These are phyloP conservation scores for Belonocnema kinseyi DNA, from an alignment of 1,140 invertebrate genomes.

Conservation along the genomic window DNA sequence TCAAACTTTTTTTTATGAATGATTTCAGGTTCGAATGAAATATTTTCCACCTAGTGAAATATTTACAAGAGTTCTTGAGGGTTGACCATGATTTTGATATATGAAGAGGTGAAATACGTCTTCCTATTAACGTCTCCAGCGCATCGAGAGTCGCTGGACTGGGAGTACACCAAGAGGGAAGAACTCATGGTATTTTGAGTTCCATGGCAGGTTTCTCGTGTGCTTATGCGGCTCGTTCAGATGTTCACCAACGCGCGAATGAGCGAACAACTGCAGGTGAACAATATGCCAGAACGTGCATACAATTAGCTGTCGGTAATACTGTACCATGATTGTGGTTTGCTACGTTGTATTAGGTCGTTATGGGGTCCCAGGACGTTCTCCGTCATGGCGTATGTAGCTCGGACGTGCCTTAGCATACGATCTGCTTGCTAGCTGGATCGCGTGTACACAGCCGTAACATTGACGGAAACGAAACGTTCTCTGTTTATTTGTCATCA, in stretches of 20 bases:
- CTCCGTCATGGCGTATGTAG: conserved; percentile 40
- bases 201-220: no score
- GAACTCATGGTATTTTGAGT: conserved; percentile 43
- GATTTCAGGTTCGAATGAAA: no score
- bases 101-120: conserved; percentile 48
- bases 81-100: background rate
- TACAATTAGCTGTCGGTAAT: conserved; percentile 65
- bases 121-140: conserved; percentile 50
- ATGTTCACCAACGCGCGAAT: conserved; percentile 41
- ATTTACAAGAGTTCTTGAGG: no score
- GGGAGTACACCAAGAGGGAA: conserved; percentile 32
- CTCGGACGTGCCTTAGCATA: conserved; percentile 58
- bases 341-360: conserved; percentile 60
- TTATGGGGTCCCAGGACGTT: conserved; percentile 48
- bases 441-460: conserved; percentile 48
- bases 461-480: conserved; percentile 40
- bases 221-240: conserved; percentile 46
- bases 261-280: conserved; percentile 51
- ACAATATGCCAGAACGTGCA: conserved; percentile 67
- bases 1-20: no score
- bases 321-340: conserved; percentile 60
- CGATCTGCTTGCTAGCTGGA: conserved; percentile 57
- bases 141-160: conserved; percentile 37
- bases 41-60: no score
- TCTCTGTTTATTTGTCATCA: conserved; percentile 42